Conservation (phyloP, 2,888 invertebrate species). For the Drosophila buzzatii region DNA sequence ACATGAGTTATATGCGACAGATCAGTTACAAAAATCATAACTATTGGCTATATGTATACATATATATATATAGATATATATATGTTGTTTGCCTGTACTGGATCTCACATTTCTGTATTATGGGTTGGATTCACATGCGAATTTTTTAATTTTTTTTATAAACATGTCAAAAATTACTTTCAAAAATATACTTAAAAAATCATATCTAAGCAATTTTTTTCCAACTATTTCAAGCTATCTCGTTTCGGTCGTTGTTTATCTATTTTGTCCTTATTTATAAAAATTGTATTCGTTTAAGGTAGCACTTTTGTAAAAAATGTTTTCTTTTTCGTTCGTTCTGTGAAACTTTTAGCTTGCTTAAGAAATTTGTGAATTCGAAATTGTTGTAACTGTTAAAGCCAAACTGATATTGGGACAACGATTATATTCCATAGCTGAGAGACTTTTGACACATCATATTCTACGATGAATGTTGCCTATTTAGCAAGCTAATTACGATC, state of each 20-base stretch:
- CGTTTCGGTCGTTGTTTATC: neutral
- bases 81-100: constrained; percentile 1
- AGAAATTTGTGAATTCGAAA: constrained; percentile 1
- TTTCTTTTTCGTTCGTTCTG: neutral
- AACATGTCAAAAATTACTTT: neutral
- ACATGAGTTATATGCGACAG: constrained; percentile 13
- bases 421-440: neutral
- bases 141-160: constrained; percentile 1
- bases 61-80: neutral
- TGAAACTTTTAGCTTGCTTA: constrained; percentile 16
- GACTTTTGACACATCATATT: neutral
- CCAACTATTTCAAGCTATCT: constrained; percentile 1
- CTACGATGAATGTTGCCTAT: constrained; percentile 7
- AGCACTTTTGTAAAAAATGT: neutral
- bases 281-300: neutral
- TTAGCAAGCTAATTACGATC: constrained; percentile 5
- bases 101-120: constrained; percentile 3
- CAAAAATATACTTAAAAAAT: constrained; percentile 10
- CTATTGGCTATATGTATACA: neutral
- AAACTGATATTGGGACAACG: neutral
- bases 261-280: neutral
- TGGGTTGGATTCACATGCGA: constrained; percentile 3
- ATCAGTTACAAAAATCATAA: constrained; percentile 11
- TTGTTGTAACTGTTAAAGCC: neutral
- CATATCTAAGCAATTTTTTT: constrained; percentile 1